A percentile compares a stretch with the other conserved stretches of the same genome.
These are phyloP conservation scores for Diachasma alloeum DNA, from an alignment of 1,140 invertebrate genomes.

Conservation along the genomic window DNA sequence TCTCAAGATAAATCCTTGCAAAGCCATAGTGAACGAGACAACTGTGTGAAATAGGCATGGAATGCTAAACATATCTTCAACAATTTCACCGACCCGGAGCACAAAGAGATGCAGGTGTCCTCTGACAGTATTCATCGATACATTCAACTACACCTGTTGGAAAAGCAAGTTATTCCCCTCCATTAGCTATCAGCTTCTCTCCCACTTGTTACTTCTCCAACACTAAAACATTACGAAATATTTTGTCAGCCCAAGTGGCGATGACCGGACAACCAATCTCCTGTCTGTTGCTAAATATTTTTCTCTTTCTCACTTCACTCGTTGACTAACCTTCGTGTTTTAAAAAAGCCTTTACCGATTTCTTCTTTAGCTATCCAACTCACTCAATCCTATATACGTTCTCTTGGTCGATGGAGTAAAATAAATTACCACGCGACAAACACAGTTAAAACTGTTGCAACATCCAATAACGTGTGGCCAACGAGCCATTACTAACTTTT, in stretches of 20 bases:
- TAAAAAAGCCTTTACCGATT: constrained; percentile 1
- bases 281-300: constrained; percentile 29
- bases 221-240: neutral
- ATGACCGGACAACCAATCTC: constrained; percentile 20
- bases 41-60: neutral
- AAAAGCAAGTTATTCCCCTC: neutral
- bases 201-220: neutral
- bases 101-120: neutral
- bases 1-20: neutral
- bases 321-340: constrained; percentile 13
- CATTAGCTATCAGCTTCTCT: neutral
- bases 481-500: constrained; percentile 1
- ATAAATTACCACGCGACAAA: constrained; percentile 4
- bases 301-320: constrained; percentile 6
- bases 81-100: neutral
- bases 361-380: neutral
- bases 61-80: neutral
- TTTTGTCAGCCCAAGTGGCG: constrained; percentile 11
- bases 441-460: constrained; percentile 9
- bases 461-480: neutral
- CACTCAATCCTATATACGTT: constrained; percentile 7
- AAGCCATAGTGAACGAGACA: neutral
- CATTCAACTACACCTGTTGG: neutral
- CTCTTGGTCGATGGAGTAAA: neutral
- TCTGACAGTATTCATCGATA: neutral